Base-by-base conservation (phyloP, 2,113 vertebrate genomes). In the Synchiropus splendidus region DNA sequence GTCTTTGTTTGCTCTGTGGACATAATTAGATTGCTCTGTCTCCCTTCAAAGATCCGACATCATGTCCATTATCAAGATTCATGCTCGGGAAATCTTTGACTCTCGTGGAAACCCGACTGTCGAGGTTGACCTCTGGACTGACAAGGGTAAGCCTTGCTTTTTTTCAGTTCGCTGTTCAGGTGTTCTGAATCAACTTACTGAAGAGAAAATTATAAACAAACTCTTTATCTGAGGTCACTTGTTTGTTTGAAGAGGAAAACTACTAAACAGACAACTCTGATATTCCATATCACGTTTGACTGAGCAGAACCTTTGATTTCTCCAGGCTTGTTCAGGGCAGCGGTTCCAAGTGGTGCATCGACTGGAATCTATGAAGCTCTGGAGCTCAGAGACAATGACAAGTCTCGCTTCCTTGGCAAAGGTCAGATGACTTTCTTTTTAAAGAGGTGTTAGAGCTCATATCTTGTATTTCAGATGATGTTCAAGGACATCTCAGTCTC, bases 41-140 rank as follows among this genome's bases (percentile, higher is more conserved):
- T 54, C 14, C 16, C 51, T 40, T 67, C 30, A 54, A 92, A 89
- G 68, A 4, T 75, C 54, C n/a, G 42, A 54, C 66, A 89, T 49
- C 61, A 98, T 98, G 93, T 92, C 94, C n/a, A 84, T 98, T 38
- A 56, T 85, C 14, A 95, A 85, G 85, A 72, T 98, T 65, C 70
- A 82, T 0, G 89, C 93, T 58, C 83, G 94, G 63, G 88, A 97
- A 77, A 98, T 98, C 73, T 89, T 98, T 9, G 94, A 98, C 80
- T 98, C 94, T 4, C 92, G 94, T 81, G 94, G 94, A 44, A 98
- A 98, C 51, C 94, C 94, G 78, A 98, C 94, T 0, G 91, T 97
- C 2, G 94, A 98, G 65, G 92, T 98, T 9, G 93, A 98, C 62
- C 88, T 98, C 18, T 86, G 21, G 54, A 98, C 92, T 27, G 53